Conservation (phyloP, 2,797 vertebrate species). For the Pseudomugil tenellus region DNA sequence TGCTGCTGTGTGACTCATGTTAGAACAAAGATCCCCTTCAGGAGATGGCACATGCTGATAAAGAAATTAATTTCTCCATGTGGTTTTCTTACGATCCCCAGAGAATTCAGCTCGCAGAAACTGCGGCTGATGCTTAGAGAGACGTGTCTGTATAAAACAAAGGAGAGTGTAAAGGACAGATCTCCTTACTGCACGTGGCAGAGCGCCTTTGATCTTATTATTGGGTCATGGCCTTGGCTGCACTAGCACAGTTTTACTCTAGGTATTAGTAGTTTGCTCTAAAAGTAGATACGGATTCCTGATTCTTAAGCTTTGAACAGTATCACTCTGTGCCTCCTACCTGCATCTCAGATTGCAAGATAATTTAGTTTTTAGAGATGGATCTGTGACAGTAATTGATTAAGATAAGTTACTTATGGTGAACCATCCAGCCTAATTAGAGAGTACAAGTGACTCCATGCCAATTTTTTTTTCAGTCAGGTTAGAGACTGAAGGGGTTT, state of each 20-base stretch:
- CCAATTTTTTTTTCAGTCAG: slow-evolving; percentile 49
- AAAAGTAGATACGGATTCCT: slow-evolving; percentile 81
- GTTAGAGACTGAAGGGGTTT: slow-evolving; percentile 56
- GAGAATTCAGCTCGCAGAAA: not conserved
- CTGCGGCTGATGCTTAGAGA: not conserved
- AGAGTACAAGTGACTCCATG: slow-evolving; percentile 18
- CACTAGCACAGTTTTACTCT: slow-evolving; percentile 75
- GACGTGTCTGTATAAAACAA: slow-evolving; percentile 12
- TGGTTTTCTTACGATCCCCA: not conserved
- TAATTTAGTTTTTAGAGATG: slow-evolving; percentile 1
- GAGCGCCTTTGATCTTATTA: slow-evolving; percentile 80
- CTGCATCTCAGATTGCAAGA: slow-evolving; percentile 21
- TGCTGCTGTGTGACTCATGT: not conserved
- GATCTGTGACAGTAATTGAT: not conserved
- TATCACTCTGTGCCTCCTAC: slow-evolving; percentile 44
- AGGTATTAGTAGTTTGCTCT: slow-evolving; percentile 78
- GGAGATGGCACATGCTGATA: not conserved
- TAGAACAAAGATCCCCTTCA: not conserved
- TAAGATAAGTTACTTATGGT: not conserved
- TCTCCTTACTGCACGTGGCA: slow-evolving; percentile 49
- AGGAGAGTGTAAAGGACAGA: slow-evolving; percentile 36
- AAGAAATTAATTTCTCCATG: not conserved
- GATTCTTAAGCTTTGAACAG: slow-evolving; percentile 74
- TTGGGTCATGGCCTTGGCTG: slow-evolving; percentile 77
- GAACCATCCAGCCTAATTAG: slow-evolving; percentile 38